phyloP scores from a whole-genome alignment of 2,113 vertebrate species.

The Bos taurus region ARS-UCD2.0 NC_037336.1:91579001-91579500 shows the following conservation, averaged over 20 bases:
- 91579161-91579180: neutral
- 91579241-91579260: neutral
- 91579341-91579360: neutral
- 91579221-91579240: neutral
- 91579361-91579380: neutral
- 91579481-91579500: too few relatives aligned
- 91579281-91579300: neutral
- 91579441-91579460: accelerated
- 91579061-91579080: neutral
- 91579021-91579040: too few relatives aligned
- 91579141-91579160: neutral
- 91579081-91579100: neutral
- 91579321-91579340: neutral
- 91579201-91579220: neutral
- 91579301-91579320: neutral
- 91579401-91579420: accelerated
- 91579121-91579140: neutral
- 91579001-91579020: accelerated
- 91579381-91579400: neutral
- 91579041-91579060: neutral
- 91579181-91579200: neutral
- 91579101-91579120: neutral
- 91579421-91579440: accelerated
- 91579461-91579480: accelerated
- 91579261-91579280: neutral